Percentiles rank a stretch among this genome's conserved stretches.
phyloP scores from a whole-genome alignment of 2,888 invertebrate genomes.

The Tetragonula carbonaria region DNA sequence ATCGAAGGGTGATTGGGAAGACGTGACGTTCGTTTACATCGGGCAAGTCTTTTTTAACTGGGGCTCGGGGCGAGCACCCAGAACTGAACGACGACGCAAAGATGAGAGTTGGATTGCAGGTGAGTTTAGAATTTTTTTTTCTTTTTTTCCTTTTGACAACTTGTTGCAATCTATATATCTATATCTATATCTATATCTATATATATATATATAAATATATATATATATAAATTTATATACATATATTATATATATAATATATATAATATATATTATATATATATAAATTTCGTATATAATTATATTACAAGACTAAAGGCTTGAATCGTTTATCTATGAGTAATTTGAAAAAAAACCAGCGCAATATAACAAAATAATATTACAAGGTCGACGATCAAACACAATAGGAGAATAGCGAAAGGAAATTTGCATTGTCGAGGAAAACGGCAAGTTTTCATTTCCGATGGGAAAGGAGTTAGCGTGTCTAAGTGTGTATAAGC shows the following conservation, averaged over 20 bases:
- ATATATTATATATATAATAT: too few species aligned
- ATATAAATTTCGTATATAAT: too few species aligned
- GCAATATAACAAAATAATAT: not conserved
- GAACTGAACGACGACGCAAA: constrained; percentile 21
- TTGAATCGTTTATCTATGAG: too few species aligned
- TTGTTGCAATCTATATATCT: not conserved
- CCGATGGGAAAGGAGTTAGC: too few species aligned
- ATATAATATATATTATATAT: too few species aligned
- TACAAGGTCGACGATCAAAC: not conserved
- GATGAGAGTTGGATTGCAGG: constrained; percentile 65
- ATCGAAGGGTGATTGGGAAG: constrained; percentile 28
- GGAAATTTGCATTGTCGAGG: not conserved
- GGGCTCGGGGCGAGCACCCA: not conserved
- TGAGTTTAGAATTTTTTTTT: constrained; percentile 27
- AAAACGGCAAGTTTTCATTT: constrained; percentile 12
- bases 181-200: too few species aligned
- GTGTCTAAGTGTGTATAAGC: constrained; percentile 14
- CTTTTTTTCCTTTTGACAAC: not conserved
- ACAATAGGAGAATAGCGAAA: not conserved
- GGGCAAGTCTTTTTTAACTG: not conserved
- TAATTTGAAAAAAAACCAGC: too few species aligned
- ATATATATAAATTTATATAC: too few species aligned
- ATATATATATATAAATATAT: too few species aligned
- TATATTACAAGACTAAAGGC: too few species aligned
- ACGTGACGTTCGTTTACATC: not conserved